Base-by-base conservation (phyloP, 2,888 invertebrate species). In the Zonitis immaculata region DNA sequence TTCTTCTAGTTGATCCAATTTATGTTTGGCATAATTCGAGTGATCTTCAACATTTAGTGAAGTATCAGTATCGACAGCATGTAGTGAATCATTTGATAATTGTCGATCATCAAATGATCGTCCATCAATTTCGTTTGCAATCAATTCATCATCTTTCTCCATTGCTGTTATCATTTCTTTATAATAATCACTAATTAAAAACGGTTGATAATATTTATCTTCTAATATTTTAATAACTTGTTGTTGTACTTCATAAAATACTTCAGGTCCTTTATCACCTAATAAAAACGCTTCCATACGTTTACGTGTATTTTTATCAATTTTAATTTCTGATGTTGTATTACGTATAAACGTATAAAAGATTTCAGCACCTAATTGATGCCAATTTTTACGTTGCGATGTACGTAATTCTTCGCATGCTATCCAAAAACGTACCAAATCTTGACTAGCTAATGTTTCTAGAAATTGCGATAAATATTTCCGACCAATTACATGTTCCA, bases 311-410 rank as follows among this genome's bases (percentile, higher is more conserved):
- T 82, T 83, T 77, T 87, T 91, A 69, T 91, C 89, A 42, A 91
- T 86, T 78, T 89, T 88, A 55, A 92, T 86, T 70, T 88, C 88
- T 0, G 89, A 88, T 55, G 86, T 86, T 1, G 89, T 87, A 46
- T 88, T 89, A 59, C 89, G 81, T 56, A 95, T 89, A 66, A 89
- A 93, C 3, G 90, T 91, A 70, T 93, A 92, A 76, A 91, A 94
- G 67, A 94, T 90, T 75, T 94, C 93, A n/a, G 91, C 89, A 8
- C 90, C 95, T 25, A 92, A 77, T 66, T 93, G 90, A 75, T 94
- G 92, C 83, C 88, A 88, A 61, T 83, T 83, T 55, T 85, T 85
- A 61, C 88, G 81, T 44, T 86, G 85, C n/a, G 89, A 83, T 51
- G 82, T 81, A 59, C 89, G 82, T 57, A 95, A 76, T 73, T 92